Conservation (phyloP, 2,113 vertebrate species). For the Apteryx owenii region DNA sequence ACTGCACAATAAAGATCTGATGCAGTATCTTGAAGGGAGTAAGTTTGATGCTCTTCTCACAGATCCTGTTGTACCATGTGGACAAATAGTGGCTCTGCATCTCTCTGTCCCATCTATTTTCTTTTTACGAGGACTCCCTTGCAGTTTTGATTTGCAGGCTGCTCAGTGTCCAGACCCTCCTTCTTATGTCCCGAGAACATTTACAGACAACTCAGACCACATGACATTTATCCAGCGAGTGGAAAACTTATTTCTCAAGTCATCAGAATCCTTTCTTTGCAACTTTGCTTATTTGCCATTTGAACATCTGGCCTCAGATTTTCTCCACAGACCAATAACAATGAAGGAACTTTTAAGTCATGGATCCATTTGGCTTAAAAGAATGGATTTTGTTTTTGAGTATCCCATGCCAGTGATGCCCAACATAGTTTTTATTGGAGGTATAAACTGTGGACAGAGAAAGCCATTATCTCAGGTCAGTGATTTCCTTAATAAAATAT, state of each 20-base stretch:
- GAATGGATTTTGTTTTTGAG: constrained; percentile 82
- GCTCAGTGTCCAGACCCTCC: constrained; percentile 78
- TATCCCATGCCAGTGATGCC: constrained; percentile 81
- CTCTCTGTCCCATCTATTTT: constrained; percentile 80
- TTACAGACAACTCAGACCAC: constrained; percentile 57
- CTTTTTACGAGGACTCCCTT: constrained; percentile 80
- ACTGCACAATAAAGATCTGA: constrained; percentile 73
- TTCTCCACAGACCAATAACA: constrained; percentile 73
- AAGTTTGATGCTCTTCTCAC: constrained; percentile 79
- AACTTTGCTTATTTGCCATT: constrained; percentile 68
- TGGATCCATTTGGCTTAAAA: constrained; percentile 81
- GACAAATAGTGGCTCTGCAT: constrained; percentile 79
- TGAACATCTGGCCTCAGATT: constrained; percentile 66
- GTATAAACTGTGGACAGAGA: constrained; percentile 59
- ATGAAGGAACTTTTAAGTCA: constrained; percentile 74
- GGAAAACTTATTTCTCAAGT: constrained; percentile 71
- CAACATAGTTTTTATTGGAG: constrained; percentile 79
- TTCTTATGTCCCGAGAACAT: constrained; percentile 76
- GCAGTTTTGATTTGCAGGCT: constrained; percentile 74
- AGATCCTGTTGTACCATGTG: constrained; percentile 84
- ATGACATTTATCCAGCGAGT: constrained; percentile 82
- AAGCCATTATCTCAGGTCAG: constrained; percentile 62
- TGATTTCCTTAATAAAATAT: constrained; percentile 35
- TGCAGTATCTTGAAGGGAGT: constrained; percentile 64
- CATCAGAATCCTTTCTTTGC: constrained; percentile 71